phyloP scores from a whole-genome alignment of 2,888 invertebrate genomes.

The Frankliniella intonsa region DNA sequence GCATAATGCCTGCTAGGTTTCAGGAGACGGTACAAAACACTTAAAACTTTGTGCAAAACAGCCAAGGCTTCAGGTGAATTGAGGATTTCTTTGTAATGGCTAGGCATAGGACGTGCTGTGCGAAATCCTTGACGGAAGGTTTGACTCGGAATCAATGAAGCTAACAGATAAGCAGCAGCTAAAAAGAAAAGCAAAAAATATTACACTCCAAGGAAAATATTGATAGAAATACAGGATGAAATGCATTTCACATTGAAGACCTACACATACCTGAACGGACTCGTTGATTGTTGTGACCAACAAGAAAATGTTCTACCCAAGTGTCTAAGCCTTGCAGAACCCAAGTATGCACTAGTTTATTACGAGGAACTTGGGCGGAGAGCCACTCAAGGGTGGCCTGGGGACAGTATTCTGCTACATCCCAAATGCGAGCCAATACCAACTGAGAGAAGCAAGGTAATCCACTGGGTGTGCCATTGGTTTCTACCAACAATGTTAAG shows the following conservation, averaged over 20 bases:
- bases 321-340: constrained; percentile 86
- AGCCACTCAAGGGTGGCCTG: constrained; percentile 92
- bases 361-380: constrained; percentile 73
- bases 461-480: constrained; percentile 55
- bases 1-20: constrained; percentile 81
- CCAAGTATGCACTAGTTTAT: constrained; percentile 86
- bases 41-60: constrained; percentile 64
- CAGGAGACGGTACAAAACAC: constrained; percentile 67
- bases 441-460: constrained; percentile 88
- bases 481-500: constrained; percentile 78
- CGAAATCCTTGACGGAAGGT: constrained; percentile 86
- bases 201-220: constrained; percentile 27
- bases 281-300: constrained; percentile 78
- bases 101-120: constrained; percentile 52
- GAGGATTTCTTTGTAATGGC: constrained; percentile 46
- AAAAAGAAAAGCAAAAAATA: constrained; percentile 41
- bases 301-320: constrained; percentile 85
- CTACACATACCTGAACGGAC: constrained; percentile 67
- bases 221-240: constrained; percentile 4
- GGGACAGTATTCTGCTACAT: constrained; percentile 83
- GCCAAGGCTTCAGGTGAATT: constrained; percentile 56
- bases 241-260: not conserved
- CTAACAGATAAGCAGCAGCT: constrained; percentile 83
- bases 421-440: constrained; percentile 83
- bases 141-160: constrained; percentile 84